Evolutionary conservation across 2,113 vertebrate species (phyloP).

Genomic region (Etheostoma spectabile): DNA sequence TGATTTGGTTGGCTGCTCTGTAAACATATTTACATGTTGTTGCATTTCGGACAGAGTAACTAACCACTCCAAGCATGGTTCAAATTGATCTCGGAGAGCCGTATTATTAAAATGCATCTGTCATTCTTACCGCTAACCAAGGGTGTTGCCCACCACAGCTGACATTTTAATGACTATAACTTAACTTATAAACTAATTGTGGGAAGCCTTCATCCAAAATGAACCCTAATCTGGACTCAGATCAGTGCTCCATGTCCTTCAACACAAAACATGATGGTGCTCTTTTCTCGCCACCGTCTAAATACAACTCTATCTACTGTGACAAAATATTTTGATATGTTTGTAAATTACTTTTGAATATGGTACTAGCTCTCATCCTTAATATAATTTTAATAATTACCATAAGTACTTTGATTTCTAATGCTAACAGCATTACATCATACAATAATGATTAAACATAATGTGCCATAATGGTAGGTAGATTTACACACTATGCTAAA

Average conservation of each 20-base stretch:
- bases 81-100: not conserved
- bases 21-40: not conserved
- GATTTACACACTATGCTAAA: constrained; percentile 38
- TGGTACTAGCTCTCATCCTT: constrained; percentile 34
- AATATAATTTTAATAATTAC: constrained; percentile 44
- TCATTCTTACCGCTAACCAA: not conserved
- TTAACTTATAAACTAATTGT: not conserved
- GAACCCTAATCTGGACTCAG: not conserved
- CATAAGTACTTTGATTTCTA: constrained; percentile 31
- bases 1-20: not conserved
- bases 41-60: constrained; percentile 2
- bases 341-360: constrained; percentile 54
- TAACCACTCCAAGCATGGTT: not conserved
- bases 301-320: constrained; percentile 63
- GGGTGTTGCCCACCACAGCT: not conserved
- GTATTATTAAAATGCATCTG: not conserved
- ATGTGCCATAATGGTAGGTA: constrained; percentile 70
- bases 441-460: constrained; percentile 22
- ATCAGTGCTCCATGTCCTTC: not conserved
- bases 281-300: constrained; percentile 57
- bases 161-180: constrained; percentile 13
- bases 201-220: not conserved
- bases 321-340: constrained; percentile 59
- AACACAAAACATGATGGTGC: constrained; percentile 53
- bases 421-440: constrained; percentile 24